Percentiles rank a stretch among this genome's conserved stretches.
phyloP scores from a whole-genome alignment of 2,113 vertebrate genomes.

The Periophthalmodon schlosseri region DNA sequence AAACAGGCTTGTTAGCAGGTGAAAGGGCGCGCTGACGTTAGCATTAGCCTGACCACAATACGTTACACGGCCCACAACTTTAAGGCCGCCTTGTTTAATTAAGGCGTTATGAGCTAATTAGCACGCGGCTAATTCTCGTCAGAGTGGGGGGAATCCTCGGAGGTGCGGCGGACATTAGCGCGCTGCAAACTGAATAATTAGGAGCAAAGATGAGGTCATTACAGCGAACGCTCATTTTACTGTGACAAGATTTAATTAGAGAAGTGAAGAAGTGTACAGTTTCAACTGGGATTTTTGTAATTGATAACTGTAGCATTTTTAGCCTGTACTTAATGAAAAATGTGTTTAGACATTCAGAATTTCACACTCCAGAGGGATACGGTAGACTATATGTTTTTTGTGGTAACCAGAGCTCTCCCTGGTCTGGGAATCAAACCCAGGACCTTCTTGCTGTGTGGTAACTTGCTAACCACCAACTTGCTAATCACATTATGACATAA shows the following conservation, averaged over 20 bases:
- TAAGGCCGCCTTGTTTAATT: conserved; percentile 77
- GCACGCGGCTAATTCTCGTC: conserved; percentile 74
- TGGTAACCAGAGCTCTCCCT: too few relatives aligned
- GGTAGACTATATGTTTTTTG: too few relatives aligned
- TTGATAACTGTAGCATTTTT: neutral
- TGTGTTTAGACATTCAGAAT: too few relatives aligned
- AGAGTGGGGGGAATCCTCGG: conserved; percentile 67
- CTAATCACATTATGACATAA: too few relatives aligned
- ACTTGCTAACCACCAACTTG: too few relatives aligned
- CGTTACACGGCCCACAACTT: conserved; percentile 72
- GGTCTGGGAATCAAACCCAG: too few relatives aligned
- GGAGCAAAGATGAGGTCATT: conserved; percentile 19
- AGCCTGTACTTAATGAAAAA: neutral
- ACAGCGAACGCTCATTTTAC: conserved; percentile 4
- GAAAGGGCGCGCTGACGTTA: conserved; percentile 10
- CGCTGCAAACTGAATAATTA: conserved; percentile 71
- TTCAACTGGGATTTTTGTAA: neutral
- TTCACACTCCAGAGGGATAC: too few relatives aligned
- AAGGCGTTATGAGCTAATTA: conserved; percentile 81
- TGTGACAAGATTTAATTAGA: conserved; percentile 4
- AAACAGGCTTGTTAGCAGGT: conserved; percentile 22
- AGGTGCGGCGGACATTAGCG: conserved; percentile 67
- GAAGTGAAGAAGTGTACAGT: neutral
- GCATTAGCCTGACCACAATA: neutral
- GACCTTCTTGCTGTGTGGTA: too few relatives aligned